A percentile compares a stretch with the other conserved stretches of the same genome.
Evolutionary conservation across 2,888 invertebrate genomes (phyloP).

Genomic region (Holacanthella duospinosa): DNA sequence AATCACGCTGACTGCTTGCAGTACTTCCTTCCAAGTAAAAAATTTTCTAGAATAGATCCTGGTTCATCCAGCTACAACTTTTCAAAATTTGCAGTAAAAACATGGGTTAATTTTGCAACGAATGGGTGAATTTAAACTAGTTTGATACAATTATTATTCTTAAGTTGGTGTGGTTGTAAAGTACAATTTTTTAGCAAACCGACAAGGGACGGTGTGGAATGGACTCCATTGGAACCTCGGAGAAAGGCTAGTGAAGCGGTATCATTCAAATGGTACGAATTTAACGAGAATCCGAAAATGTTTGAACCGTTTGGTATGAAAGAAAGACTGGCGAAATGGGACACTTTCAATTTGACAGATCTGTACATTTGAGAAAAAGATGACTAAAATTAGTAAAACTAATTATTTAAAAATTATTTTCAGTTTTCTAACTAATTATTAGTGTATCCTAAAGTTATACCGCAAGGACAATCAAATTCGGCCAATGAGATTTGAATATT

Average conservation of each 20-base stretch:
- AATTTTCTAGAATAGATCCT: background rate
- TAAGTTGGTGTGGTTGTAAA: background rate
- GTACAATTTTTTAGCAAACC: background rate
- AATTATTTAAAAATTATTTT: too few relatives aligned
- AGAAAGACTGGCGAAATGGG: background rate
- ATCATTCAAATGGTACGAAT: background rate
- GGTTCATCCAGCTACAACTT: background rate
- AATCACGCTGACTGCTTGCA: background rate
- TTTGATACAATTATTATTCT: background rate
- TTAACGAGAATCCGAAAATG: background rate
- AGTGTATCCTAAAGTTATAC: too few relatives aligned
- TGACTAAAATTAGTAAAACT: too few relatives aligned
- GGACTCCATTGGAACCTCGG: background rate
- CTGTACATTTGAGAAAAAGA: background rate
- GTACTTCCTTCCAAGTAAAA: background rate
- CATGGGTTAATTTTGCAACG: background rate
- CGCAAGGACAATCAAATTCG: too few relatives aligned
- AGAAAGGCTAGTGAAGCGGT: background rate
- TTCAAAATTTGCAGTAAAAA: background rate
- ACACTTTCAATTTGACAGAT: background rate
- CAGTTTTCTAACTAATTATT: too few relatives aligned
- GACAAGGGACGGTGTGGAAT: background rate
- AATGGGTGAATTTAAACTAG: background rate
- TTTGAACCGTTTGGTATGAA: background rate
- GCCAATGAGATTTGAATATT: too few relatives aligned